Evolutionary conservation across 2,797 vertebrate genomes (phyloP), one percentile per base, ranked within the genome.

Genomic region (Melanotaenia maccullochi): DNA sequence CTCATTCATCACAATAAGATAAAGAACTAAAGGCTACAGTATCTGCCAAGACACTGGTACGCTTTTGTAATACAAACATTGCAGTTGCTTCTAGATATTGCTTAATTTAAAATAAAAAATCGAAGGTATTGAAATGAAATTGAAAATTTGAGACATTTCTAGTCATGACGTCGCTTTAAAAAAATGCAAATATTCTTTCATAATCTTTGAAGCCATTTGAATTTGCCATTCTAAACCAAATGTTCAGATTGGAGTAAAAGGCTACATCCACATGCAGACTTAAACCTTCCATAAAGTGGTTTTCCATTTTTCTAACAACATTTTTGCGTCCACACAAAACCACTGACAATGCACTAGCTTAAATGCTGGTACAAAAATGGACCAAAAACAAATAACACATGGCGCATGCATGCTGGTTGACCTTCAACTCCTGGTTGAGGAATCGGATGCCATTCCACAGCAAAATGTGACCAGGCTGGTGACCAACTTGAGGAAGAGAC

Each of bases 1-100:
- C 90, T 91, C 91, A 90, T 94, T 93, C 91, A 93, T 94, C 93
- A 94, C 83, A 62, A 56, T 75, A 81, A 87, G 83, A 90, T 79
- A 85, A 88, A 87, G 83, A 91, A 86, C 78, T 74, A 89, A 86
- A 85, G 84, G 75, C 78, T 65, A 70, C 32, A 22, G 38, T 65
- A 58, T 83, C 79, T 82, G 51, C 70, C 11, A 52, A 38, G 63
- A 76, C 24, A 61, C 69, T n/a, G 22, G 60, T 51, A 65, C 85
- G 72, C 68, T 80, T 87, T 71, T 64, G 24, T 77, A 74, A 54
- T 69, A 42, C 65, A 73, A 11, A 33, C 28, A 47, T 70, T 71
- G 58, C 54, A 38, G 71, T 60, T 49, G 20, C 20, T 38, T 61
- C 24, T 52, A 4, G 4, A 55, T 16, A 18, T 65, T 20, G 32